These are phyloP conservation scores for Phylloscopus whistleri DNA, from an alignment of 2,113 vertebrate genomes.

Conservation along the genomic window DNA sequence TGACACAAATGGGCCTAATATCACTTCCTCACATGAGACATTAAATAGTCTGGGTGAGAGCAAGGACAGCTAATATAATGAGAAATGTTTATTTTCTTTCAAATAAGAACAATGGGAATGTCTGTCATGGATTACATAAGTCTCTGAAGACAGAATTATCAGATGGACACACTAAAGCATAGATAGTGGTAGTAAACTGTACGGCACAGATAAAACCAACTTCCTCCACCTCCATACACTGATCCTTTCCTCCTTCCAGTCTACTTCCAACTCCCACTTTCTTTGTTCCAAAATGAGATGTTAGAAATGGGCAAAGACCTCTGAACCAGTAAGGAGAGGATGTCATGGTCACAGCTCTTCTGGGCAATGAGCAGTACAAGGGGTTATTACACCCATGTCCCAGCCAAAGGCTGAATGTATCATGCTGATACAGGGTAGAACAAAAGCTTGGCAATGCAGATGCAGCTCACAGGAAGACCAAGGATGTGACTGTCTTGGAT, in stretches of 20 bases:
- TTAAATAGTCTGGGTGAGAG: not conserved
- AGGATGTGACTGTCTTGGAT: not conserved
- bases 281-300: not conserved
- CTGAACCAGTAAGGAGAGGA: not conserved
- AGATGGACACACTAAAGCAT: not conserved
- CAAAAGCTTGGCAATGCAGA: not conserved
- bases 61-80: not conserved
- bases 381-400: accelerated
- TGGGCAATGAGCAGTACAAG: accelerated
- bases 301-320: not conserved
- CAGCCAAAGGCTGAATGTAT: not conserved
- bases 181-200: not conserved
- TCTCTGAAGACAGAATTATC: not conserved
- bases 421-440: not conserved
- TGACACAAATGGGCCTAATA: not conserved
- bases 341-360: not conserved
- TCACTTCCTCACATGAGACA: not conserved
- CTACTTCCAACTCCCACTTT: not conserved
- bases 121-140: not conserved
- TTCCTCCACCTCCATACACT: accelerated
- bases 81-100: not conserved
- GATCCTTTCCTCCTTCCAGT: not conserved
- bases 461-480: not conserved
- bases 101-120: not conserved
- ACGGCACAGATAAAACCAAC: not conserved